These are phyloP conservation scores for Ischnus inquisitorius DNA, from an alignment of 2,888 invertebrate genomes.

Conservation along the genomic window DNA sequence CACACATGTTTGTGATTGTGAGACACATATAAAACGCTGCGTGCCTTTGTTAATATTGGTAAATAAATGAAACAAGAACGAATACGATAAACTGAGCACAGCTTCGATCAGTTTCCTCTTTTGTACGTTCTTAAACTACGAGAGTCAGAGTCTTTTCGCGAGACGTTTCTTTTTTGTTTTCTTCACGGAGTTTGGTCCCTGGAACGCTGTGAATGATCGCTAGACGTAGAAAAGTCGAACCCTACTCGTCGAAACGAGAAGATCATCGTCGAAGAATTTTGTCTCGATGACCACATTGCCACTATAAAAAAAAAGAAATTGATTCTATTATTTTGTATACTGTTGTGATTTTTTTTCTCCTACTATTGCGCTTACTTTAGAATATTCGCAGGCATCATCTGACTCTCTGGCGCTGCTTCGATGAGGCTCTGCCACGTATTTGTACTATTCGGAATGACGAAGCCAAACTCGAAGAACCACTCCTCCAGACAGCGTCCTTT, in stretches of 20 bases:
- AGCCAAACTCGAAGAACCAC: constrained; percentile 99
- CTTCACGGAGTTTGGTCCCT: constrained; percentile 57
- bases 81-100: neutral
- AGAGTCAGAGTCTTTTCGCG: neutral
- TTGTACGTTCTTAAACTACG: constrained; percentile 8
- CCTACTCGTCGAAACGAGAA: constrained; percentile 97
- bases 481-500: constrained; percentile 97
- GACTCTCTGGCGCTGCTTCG: constrained; percentile 99
- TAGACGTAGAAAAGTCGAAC: constrained; percentile 98
- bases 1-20: constrained; percentile 18
- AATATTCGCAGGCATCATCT: constrained; percentile 99
- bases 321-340: neutral
- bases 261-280: constrained; percentile 97
- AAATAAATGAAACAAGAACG: neutral
- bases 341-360: neutral
- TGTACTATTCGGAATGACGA: constrained; percentile 98
- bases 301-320: constrained; percentile 86
- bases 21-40: constrained; percentile 17
- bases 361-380: constrained; percentile 90
- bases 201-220: constrained; percentile 72
- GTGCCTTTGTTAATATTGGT: constrained; percentile 12
- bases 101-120: neutral
- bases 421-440: constrained; percentile 99
- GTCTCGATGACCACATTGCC: constrained; percentile 99
- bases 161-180: neutral